Percentiles rank a stretch among this genome's conserved stretches.
These are phyloP conservation scores for Thrips palmi DNA, from an alignment of 1,140 invertebrate genomes.

Conservation along the genomic window DNA sequence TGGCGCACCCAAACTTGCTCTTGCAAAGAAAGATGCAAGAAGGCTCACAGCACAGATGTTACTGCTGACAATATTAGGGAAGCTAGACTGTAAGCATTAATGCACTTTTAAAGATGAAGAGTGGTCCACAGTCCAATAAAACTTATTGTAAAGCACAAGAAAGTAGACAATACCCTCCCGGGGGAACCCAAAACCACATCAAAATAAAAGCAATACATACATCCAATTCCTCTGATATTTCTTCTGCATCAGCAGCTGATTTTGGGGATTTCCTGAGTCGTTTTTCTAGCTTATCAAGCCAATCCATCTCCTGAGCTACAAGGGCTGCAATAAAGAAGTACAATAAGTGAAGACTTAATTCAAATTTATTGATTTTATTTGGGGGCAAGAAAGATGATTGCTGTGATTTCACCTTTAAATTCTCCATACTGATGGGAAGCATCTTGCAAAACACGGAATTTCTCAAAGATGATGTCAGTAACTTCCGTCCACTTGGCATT, in stretches of 20 bases:
- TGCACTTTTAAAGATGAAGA: too few relatives aligned
- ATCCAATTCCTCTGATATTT: slow-evolving; percentile 76
- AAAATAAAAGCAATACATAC: slow-evolving; percentile 31
- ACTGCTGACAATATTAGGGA: not conserved
- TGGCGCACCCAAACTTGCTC: too few relatives aligned
- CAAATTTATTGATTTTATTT: slow-evolving; percentile 1
- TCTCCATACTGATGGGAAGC: slow-evolving; percentile 56
- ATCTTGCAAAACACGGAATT: slow-evolving; percentile 35
- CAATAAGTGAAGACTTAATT: slow-evolving; percentile 5
- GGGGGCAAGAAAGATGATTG: too few relatives aligned
- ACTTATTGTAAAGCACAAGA: too few relatives aligned
- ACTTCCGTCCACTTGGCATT: slow-evolving; percentile 53
- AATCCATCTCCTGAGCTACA: slow-evolving; percentile 58
- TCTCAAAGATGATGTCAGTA: slow-evolving; percentile 40
- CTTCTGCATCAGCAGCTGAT: slow-evolving; percentile 76
- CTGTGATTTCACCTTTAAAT: slow-evolving; percentile 39
- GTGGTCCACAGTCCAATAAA: too few relatives aligned
- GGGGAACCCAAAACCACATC: too few relatives aligned
- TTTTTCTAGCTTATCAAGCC: slow-evolving; percentile 64
- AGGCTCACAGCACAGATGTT: not conserved
- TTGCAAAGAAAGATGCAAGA: not conserved
- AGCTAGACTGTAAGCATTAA: not conserved
- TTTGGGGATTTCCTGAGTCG: slow-evolving; percentile 51
- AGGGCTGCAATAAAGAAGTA: slow-evolving; percentile 28
- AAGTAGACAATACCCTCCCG: too few relatives aligned